Conservation (phyloP, 1,140 invertebrate genomes). For the Brachionus rubens region DNA sequence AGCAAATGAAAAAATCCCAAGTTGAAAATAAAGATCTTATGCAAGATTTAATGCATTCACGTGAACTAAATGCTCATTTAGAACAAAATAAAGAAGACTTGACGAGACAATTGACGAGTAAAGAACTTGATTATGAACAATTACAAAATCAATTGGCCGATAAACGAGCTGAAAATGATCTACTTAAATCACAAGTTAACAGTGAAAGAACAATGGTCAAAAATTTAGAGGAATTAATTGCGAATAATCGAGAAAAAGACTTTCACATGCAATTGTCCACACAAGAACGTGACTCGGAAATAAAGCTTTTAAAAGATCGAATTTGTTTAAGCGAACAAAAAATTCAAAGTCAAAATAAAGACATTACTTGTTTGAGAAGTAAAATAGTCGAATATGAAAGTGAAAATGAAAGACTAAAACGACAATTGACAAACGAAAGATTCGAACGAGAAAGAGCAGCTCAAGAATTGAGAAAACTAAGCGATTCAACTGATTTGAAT, state of each 20-base stretch:
- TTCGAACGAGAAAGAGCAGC: slow-evolving; percentile 54
- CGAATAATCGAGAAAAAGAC: slow-evolving; percentile 58
- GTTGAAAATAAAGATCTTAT: slow-evolving; percentile 54
- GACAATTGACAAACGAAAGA: slow-evolving; percentile 58
- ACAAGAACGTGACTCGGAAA: slow-evolving; percentile 59
- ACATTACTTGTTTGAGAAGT: slow-evolving; percentile 56
- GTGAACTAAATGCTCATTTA: slow-evolving; percentile 56
- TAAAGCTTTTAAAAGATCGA: slow-evolving; percentile 58
- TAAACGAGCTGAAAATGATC: slow-evolving; percentile 54
- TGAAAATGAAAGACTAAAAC: slow-evolving; percentile 56
- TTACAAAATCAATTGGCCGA: slow-evolving; percentile 54
- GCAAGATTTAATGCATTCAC: slow-evolving; percentile 55
- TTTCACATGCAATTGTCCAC: slow-evolving; percentile 55
- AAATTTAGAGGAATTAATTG: slow-evolving; percentile 57
- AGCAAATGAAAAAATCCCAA: slow-evolving; percentile 54
- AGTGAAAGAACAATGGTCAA: slow-evolving; percentile 53
- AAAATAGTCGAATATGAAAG: slow-evolving; percentile 58
- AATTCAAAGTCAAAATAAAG: slow-evolving; percentile 58
- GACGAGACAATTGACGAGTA: slow-evolving; percentile 54
- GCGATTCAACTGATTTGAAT: slow-evolving; percentile 27
- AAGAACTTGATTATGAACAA: slow-evolving; percentile 59
- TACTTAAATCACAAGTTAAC: slow-evolving; percentile 53
- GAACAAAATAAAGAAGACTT: slow-evolving; percentile 57
- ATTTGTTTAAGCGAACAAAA: slow-evolving; percentile 59
- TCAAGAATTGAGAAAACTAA: slow-evolving; percentile 41